Conservation (phyloP, 1,140 invertebrate species). For the Drosophila simulans region DNA sequence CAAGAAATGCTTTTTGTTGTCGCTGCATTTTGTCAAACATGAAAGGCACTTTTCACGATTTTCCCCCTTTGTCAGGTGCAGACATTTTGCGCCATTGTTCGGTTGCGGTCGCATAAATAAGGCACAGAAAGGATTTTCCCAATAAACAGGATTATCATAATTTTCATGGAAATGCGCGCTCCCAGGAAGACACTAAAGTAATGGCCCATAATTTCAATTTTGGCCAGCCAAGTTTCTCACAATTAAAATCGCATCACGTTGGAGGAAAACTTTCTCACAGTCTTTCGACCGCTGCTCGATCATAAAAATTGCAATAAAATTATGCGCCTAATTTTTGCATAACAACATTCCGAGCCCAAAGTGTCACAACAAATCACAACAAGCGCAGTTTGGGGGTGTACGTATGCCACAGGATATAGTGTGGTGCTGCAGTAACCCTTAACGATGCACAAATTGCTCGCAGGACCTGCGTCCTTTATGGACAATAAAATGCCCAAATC, state of each 20-base stretch:
- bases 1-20: constrained; percentile 57
- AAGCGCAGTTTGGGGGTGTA: constrained; percentile 15
- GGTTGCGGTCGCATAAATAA: not conserved
- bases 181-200: constrained; percentile 16
- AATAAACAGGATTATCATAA: constrained; percentile 73
- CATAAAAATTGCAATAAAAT: constrained; percentile 84
- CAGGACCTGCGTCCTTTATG: constrained; percentile 47
- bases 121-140: constrained; percentile 52
- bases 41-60: constrained; percentile 68
- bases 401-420: not conserved
- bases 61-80: constrained; percentile 67
- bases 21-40: constrained; percentile 70
- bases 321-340: constrained; percentile 84
- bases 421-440: constrained; percentile 59
- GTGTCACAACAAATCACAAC: constrained; percentile 83
- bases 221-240: constrained; percentile 51
- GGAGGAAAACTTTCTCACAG: constrained; percentile 42
- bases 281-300: constrained; percentile 39
- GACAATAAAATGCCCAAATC: constrained; percentile 75
- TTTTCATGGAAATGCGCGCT: constrained; percentile 47
- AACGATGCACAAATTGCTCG: constrained; percentile 72
- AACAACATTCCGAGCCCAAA: constrained; percentile 73
- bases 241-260: constrained; percentile 76
- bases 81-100: constrained; percentile 15
- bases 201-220: constrained; percentile 61